Conservation (phyloP, 2,888 invertebrate species). For the Furcula furcula region DNA sequence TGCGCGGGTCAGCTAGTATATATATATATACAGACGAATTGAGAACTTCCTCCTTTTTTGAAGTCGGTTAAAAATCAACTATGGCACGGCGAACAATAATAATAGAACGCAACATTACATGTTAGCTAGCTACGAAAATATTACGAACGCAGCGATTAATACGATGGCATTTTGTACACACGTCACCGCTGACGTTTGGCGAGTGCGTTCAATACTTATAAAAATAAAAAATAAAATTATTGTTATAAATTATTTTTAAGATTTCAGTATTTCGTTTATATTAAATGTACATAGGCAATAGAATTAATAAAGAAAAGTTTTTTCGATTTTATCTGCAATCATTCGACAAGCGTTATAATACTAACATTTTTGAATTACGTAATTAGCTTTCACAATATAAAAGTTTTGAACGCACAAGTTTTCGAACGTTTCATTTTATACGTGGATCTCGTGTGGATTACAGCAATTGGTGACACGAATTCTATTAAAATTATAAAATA, state of each 20-base stretch:
- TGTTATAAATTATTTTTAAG: neutral
- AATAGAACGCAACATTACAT: too few relatives aligned
- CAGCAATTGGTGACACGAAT: too few relatives aligned
- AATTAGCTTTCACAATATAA: constrained; percentile 1
- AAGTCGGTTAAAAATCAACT: too few relatives aligned
- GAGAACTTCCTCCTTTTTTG: too few relatives aligned
- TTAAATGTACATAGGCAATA: neutral
- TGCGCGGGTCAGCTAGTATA: too few relatives aligned
- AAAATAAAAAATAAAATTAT: too few relatives aligned
- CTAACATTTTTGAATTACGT: neutral
- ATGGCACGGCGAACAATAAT: too few relatives aligned
- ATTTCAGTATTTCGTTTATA: neutral
- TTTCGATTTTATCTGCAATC: too few relatives aligned
- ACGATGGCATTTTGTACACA: constrained; percentile 37
- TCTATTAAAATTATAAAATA: constrained; percentile 28
- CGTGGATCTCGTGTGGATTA: constrained; percentile 24
- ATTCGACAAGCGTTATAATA: too few relatives aligned
- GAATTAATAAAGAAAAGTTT: neutral
- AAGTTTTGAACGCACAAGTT: neutral
- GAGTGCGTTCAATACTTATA: constrained; percentile 39
- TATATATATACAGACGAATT: too few relatives aligned
- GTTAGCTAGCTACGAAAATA: too few relatives aligned
- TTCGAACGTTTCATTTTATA: constrained; percentile 23
- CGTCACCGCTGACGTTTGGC: constrained; percentile 66
- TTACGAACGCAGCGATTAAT: constrained; percentile 44